Conservation (phyloP, 2,113 vertebrate genomes). For the Otis tarda region DNA sequence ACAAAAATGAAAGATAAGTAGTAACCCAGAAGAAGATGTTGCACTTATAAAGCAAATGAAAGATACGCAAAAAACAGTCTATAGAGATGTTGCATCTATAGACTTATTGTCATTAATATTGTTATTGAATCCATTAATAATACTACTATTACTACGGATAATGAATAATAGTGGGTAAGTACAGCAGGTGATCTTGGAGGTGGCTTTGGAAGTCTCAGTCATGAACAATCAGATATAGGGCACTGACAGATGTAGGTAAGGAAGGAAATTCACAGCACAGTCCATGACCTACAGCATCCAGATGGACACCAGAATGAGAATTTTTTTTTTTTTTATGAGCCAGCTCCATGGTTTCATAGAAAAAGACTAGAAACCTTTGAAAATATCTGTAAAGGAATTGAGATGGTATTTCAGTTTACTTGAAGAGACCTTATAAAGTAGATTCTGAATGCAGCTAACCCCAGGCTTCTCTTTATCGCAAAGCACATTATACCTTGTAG, state of each 20-base stretch:
- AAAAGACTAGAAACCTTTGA: background rate
- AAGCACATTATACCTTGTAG: background rate
- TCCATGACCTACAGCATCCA: accelerated
- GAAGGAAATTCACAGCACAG: background rate
- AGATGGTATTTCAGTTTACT: background rate
- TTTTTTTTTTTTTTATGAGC: background rate
- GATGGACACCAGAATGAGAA: background rate
- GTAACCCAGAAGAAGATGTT: background rate
- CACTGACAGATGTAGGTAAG: background rate
- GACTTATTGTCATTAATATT: background rate
- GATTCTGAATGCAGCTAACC: background rate
- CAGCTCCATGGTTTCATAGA: background rate
- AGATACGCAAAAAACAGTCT: background rate
- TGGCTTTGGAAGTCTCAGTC: background rate
- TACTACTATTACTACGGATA: background rate
- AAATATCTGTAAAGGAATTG: background rate
- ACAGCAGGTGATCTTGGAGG: background rate
- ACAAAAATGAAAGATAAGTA: background rate
- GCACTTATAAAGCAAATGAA: background rate
- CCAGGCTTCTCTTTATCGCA: background rate
- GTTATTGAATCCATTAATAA: background rate
- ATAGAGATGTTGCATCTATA: background rate
- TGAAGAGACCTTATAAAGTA: background rate
- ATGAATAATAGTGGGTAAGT: background rate
- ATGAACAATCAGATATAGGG: accelerated